phyloP scores from a whole-genome alignment of 2,797 vertebrate species.

The Sylvilagus floridanus region DNA sequence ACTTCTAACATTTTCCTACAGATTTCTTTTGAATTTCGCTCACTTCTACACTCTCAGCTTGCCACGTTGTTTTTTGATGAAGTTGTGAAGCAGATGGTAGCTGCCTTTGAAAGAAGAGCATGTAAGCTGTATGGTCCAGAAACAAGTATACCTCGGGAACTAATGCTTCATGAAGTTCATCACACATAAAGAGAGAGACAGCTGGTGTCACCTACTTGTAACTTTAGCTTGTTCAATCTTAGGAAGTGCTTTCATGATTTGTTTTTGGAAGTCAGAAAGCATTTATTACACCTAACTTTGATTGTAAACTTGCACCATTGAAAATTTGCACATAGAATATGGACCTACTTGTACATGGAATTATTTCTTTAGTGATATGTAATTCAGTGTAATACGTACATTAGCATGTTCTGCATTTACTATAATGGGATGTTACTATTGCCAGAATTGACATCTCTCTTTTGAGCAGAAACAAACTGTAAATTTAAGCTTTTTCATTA shows the following conservation, averaged over 20 bases:
- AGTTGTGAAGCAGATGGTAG: slow-evolving; percentile 98
- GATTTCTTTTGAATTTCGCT: slow-evolving; percentile 98
- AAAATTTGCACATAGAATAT: slow-evolving; percentile 72
- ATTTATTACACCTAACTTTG: slow-evolving; percentile 67
- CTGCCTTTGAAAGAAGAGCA: slow-evolving; percentile 95
- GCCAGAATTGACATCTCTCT: slow-evolving; percentile 47
- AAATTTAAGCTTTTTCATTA: slow-evolving; percentile 61
- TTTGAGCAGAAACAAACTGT: slow-evolving; percentile 61
- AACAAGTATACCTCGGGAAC: slow-evolving; percentile 95
- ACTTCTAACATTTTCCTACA: slow-evolving; percentile 83
- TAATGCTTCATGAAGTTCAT: slow-evolving; percentile 97
- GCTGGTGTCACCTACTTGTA: slow-evolving; percentile 16
- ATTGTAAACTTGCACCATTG: slow-evolving; percentile 65
- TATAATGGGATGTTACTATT: slow-evolving; percentile 44
- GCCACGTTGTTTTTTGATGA: slow-evolving; percentile 96
- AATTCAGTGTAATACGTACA: slow-evolving; percentile 65
- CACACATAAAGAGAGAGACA: slow-evolving; percentile 90
- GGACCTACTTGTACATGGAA: slow-evolving; percentile 70
- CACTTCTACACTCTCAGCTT: slow-evolving; percentile 96
- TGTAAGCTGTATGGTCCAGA: slow-evolving; percentile 92
- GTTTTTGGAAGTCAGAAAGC: slow-evolving; percentile 65
- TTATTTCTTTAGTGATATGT: slow-evolving; percentile 76
- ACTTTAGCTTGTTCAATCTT: slow-evolving; percentile 47
- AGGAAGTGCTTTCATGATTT: slow-evolving; percentile 54
- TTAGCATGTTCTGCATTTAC: slow-evolving; percentile 60